Evolutionary conservation across 2,113 vertebrate genomes (phyloP).

Genomic region (Echinops telfairi): DNA sequence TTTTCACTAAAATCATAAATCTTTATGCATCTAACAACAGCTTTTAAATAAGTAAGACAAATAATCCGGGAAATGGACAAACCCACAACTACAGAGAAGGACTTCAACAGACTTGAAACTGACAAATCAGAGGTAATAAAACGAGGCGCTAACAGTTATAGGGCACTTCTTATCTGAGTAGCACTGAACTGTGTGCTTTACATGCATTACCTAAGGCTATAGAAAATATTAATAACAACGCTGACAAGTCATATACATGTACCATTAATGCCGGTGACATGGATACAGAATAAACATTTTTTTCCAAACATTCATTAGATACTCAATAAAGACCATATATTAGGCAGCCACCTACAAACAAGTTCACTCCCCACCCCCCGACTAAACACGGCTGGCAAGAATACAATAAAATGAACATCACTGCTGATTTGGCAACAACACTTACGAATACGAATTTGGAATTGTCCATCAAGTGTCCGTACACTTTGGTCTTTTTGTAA

Average conservation of each 20-base stretch:
- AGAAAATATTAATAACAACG: slow-evolving; percentile 47
- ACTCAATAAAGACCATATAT: slow-evolving; percentile 39
- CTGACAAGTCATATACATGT: slow-evolving; percentile 17
- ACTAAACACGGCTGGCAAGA: neutral
- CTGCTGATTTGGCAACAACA: slow-evolving; percentile 59
- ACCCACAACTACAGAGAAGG: slow-evolving; percentile 25
- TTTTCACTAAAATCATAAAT: slow-evolving; percentile 48
- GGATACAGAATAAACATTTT: slow-evolving; percentile 41
- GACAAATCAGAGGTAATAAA: neutral
- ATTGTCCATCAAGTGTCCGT: slow-evolving; percentile 9
- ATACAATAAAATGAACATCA: neutral
- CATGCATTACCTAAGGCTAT: slow-evolving; percentile 74
- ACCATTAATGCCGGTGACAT: slow-evolving; percentile 44
- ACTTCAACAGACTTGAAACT: slow-evolving; percentile 29
- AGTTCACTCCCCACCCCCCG: neutral
- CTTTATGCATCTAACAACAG: slow-evolving; percentile 61
- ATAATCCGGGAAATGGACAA: slow-evolving; percentile 49
- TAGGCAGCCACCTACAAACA: slow-evolving; percentile 27
- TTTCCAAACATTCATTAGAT: slow-evolving; percentile 40
- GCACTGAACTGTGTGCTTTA: slow-evolving; percentile 30
- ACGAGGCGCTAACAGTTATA: neutral
- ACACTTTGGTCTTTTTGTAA: neutral
- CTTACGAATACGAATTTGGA: slow-evolving; percentile 42
- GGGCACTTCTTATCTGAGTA: slow-evolving; percentile 9
- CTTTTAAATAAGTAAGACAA: slow-evolving; percentile 69